Evolutionary conservation across 2,888 invertebrate genomes (phyloP).

Genomic region (Agrochola macilenta): DNA sequence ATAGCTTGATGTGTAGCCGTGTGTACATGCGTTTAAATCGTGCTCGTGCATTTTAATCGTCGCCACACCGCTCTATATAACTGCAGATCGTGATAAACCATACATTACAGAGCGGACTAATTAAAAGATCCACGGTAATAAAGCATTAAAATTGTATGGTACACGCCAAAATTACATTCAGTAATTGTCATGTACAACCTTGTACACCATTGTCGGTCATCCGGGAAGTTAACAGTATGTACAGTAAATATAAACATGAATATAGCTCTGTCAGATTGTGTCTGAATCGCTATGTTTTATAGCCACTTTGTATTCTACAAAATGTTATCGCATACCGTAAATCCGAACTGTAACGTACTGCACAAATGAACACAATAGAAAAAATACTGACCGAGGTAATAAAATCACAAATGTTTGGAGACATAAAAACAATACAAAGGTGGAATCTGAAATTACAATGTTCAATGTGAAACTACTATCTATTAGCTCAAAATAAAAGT

Average conservation of each 20-base stretch:
- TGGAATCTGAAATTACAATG: not conserved
- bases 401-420: conserved; percentile 11
- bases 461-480: not conserved
- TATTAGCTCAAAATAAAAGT: conserved; percentile 28
- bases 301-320: conserved; percentile 58
- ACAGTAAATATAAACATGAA: conserved; percentile 55
- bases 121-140: conserved; percentile 54
- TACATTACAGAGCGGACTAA: conserved; percentile 43
- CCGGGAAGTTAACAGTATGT: conserved; percentile 69
- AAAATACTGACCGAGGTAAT: conserved; percentile 26
- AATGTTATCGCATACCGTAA: conserved; percentile 71
- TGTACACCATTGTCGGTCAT: conserved; percentile 69
- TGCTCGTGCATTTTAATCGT: conserved; percentile 28
- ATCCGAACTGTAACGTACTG: conserved; percentile 59
- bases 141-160: conserved; percentile 51
- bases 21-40: not conserved
- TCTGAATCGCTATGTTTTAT: conserved; percentile 58
- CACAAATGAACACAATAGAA: conserved; percentile 60
- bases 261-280: conserved; percentile 40
- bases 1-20: no score
- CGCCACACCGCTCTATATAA: conserved; percentile 3
- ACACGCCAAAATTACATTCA: conserved; percentile 51
- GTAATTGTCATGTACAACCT: conserved; percentile 64
- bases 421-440: conserved; percentile 14
- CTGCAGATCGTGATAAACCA: conserved; percentile 30